These are phyloP conservation scores for Tangara arthus DNA, from an alignment of 2,797 vertebrate species.

Conservation along the genomic window DNA sequence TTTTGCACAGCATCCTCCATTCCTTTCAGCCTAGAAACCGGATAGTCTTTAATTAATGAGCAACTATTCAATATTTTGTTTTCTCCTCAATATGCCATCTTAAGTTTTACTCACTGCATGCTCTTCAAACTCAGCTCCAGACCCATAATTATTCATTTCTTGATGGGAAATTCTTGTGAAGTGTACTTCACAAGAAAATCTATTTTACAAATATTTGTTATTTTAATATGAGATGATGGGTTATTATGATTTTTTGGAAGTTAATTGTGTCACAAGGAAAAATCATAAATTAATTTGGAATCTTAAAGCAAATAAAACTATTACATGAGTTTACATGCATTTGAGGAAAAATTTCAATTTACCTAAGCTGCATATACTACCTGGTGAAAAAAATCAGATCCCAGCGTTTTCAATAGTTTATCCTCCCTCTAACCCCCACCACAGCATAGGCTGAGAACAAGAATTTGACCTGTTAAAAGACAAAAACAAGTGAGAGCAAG, in stretches of 20 bases:
- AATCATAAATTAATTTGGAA: background rate
- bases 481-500: background rate
- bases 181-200: background rate
- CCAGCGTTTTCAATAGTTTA: background rate
- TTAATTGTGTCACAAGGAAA: background rate
- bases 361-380: background rate
- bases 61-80: constrained; percentile 8
- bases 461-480: background rate
- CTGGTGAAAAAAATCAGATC: background rate
- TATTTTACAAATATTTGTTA: constrained; percentile 47
- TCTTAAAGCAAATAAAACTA: background rate
- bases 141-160: background rate
- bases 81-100: background rate
- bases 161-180: constrained; percentile 5
- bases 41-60: constrained; percentile 34
- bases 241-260: background rate
- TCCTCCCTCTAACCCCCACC: background rate
- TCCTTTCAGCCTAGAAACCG: background rate
- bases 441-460: background rate
- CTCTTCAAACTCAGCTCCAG: background rate
- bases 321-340: background rate
- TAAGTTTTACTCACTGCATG: background rate
- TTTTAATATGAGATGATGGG: background rate
- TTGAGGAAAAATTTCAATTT: background rate
- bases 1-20: constrained; percentile 9